Base-by-base conservation (phyloP, 2,113 vertebrate genomes). In the Solea solea region DNA sequence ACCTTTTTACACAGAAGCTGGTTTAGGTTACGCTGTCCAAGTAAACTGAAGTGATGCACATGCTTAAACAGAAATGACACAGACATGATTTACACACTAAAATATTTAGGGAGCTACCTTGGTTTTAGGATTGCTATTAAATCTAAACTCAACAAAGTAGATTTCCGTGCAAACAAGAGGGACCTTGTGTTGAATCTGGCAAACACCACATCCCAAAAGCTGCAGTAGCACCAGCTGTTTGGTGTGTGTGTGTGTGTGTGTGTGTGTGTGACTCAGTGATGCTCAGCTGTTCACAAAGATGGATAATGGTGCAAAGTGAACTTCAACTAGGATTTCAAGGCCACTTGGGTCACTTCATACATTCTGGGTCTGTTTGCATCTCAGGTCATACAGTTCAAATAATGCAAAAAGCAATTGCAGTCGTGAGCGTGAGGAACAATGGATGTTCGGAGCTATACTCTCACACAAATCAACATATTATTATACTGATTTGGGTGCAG, bases 111-210 rank as follows among this genome's bases (percentile, higher is more conserved):
- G 69, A 52, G 42, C 58, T 74, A 83, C 76, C 71, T 82, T 72
- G 40, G 54, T 75, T 84, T 78, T 76, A 86, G 85, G 80, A 88
- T 81, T 84, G 80, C 87, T 78, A 83, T 83, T 87, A 80, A 80
- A 74, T 75, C 57, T 69, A 44, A 45, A 39, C 64, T 83, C 56
- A 25, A 10, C 16, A 27, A 46, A 78, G 67, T 58, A 73, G 14
- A 57, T 61, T 81, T 76, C 55, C 72, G 80, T 82, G 69, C 74
- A 88, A 64, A 76, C 76, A 72, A 73, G 48, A 55, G 73, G 63
- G 63, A 64, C 78, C 77, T 83, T 62, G 67, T 84, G 83, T 83
- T 83, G 71, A 83, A 74, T 80, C 74, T 90, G 81, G 87, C 86
- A 87, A 69, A 72, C 77, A 4, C 7, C 46, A 40, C 67, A 67